Evolutionary conservation across 2,888 invertebrate genomes (phyloP).

Genomic region (Gerosis bhagava): DNA sequence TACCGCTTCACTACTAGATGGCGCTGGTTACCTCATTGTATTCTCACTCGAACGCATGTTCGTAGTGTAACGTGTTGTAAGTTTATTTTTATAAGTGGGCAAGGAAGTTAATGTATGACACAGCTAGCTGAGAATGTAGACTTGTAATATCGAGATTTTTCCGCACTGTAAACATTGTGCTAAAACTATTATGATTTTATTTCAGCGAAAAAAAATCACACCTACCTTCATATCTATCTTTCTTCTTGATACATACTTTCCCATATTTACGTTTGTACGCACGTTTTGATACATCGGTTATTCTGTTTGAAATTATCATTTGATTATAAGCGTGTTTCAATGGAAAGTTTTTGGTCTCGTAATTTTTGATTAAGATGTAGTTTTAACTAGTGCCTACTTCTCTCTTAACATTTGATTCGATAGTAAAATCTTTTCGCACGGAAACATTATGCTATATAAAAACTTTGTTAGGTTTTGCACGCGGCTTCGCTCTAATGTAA

Average conservation of each 20-base stretch:
- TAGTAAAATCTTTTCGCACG: too few relatives aligned
- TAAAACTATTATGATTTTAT: slow-evolving; percentile 24
- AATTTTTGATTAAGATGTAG: too few relatives aligned
- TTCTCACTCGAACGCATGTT: slow-evolving; percentile 25
- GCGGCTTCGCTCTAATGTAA: too few relatives aligned
- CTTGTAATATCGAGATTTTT: slow-evolving; percentile 50
- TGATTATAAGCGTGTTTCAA: too few relatives aligned
- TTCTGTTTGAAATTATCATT: too few relatives aligned
- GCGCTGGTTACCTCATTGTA: slow-evolving; percentile 41
- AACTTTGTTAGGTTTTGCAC: too few relatives aligned
- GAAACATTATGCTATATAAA: too few relatives aligned
- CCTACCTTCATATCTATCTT: slow-evolving; percentile 13
- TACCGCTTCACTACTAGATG: slow-evolving; percentile 47
- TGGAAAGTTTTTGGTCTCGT: too few relatives aligned
- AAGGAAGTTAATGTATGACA: slow-evolving; percentile 62
- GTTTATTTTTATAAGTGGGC: slow-evolving; percentile 79
- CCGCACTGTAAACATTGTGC: slow-evolving; percentile 31
- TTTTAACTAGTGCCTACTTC: too few relatives aligned
- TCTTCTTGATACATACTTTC: slow-evolving; percentile 12
- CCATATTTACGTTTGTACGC: slow-evolving; percentile 17
- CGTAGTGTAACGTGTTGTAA: slow-evolving; percentile 54
- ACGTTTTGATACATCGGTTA: slow-evolving; percentile 11
- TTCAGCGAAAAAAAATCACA: slow-evolving; percentile 13
- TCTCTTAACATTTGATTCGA: too few relatives aligned
- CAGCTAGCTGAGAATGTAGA: slow-evolving; percentile 49